Evolutionary conservation across 1,140 invertebrate species (phyloP).

Genomic region (Drosophila rhopaloa): DNA sequence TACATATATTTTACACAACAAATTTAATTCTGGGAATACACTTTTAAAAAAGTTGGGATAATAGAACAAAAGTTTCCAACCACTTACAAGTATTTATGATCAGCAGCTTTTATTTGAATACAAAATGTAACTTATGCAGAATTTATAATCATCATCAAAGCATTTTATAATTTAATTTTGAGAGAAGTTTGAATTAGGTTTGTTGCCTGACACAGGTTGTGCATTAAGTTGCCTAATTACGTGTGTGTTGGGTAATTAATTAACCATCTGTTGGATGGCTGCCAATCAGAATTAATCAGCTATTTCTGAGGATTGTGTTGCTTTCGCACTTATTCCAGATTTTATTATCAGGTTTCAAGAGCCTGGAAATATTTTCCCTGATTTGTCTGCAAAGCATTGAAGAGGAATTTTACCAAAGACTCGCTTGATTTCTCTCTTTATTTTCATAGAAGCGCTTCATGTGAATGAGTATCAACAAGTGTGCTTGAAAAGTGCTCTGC

Average conservation of each 20-base stretch:
- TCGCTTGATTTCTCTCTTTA: background rate
- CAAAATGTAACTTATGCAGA: no score
- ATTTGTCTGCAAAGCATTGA: background rate
- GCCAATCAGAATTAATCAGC: background rate
- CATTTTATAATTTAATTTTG: no score
- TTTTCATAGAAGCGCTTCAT: no score
- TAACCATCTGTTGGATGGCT: background rate
- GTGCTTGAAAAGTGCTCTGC: background rate
- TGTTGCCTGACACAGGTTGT: background rate
- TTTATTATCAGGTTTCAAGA: background rate
- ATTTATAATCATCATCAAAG: no score
- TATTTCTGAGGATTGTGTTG: background rate
- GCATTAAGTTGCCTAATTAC: background rate
- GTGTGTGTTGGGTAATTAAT: background rate
- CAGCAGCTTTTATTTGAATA: no score
- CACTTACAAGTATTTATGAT: no score
- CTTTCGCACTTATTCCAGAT: no score
- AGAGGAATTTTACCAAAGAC: background rate
- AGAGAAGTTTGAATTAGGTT: no score
- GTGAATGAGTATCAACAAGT: conserved; percentile 13
- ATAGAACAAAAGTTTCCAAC: no score
- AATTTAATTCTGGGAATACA: background rate
- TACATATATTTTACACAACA: conserved; percentile 10
- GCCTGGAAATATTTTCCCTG: background rate
- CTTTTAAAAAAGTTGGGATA: background rate